These are phyloP conservation scores for Chitala chitala DNA, from an alignment of 2,113 vertebrate genomes.

Conservation along the genomic window DNA sequence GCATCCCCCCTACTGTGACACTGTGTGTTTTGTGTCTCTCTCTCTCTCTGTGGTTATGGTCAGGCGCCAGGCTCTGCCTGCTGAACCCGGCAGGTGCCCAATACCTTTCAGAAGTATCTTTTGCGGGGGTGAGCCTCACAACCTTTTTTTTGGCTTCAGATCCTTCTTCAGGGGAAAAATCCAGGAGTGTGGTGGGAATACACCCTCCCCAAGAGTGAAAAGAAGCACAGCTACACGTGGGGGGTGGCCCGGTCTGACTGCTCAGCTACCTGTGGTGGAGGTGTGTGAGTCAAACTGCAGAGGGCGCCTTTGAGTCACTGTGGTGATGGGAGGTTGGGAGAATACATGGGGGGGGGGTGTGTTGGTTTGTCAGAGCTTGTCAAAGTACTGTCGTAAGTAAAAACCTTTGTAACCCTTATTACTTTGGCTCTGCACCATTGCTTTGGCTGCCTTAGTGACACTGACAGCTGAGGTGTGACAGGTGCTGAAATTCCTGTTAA, in stretches of 20 bases:
- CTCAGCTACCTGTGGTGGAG: slow-evolving; percentile 84
- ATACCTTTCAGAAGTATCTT: background rate
- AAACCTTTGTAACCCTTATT: slow-evolving; percentile 25
- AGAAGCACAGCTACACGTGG: slow-evolving; percentile 74
- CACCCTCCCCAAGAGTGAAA: slow-evolving; percentile 70
- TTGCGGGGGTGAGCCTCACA: background rate
- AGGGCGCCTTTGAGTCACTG: too few species aligned
- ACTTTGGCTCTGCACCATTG: background rate
- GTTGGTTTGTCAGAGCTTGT: slow-evolving; percentile 28
- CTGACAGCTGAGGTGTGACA: background rate
- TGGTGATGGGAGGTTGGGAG: background rate
- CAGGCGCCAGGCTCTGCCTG: background rate
- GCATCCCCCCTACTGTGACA: background rate
- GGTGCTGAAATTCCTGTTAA: background rate
- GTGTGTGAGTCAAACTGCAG: slow-evolving; percentile 63
- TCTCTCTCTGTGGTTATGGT: background rate
- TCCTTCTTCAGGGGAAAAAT: slow-evolving; percentile 91
- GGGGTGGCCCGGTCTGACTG: slow-evolving; percentile 78
- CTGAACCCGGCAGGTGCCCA: background rate
- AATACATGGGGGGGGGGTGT: slow-evolving; percentile 18
- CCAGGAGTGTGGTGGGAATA: slow-evolving; percentile 91
- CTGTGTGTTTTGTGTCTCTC: background rate
- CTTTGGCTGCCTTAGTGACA: background rate
- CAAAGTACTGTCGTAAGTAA: slow-evolving; percentile 45
- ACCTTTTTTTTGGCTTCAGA: slow-evolving; percentile 51